Evolutionary conservation across 2,113 vertebrate species (phyloP), one percentile per base, ranked within the genome.

Genomic region (Microtus richardsoni): DNA sequence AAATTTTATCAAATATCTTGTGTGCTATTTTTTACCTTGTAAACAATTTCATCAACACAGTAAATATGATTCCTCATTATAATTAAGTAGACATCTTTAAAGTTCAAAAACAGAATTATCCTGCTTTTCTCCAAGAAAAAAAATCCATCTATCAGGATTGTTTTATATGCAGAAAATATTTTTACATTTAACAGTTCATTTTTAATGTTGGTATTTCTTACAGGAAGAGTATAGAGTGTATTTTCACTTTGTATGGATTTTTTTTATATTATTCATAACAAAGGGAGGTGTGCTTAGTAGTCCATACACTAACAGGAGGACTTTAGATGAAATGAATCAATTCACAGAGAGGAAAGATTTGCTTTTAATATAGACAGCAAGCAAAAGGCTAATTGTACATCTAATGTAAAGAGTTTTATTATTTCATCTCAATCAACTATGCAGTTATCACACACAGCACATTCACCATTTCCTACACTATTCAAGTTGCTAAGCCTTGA

Each of bases 251-350:
- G 71, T 89, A 96, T 91, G 78, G 88, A 93, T 26, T 97, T 98
- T 97, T 98, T 97, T 17, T 86, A 91, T 98, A 97, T 97, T 97
- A 75, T 89, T 95, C 96, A 94, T 94, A 93, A 95, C n/a, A 95
- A 89, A 97, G 52, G 54, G 71, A 97, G 88, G 58, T 96, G 97
- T 98, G 96, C 79, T 98, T 98, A 98, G 98, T 94, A 97, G 97
- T 54, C 89, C 94, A 86, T 97, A 96, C 60, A 97, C 78, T 73
- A 97, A 97, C 22, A 71, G 77, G 12, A 97, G 89, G 95, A 52
- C 14, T 92, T 87, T 95, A 66, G 58, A 96, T 97, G 82, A 98
- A 98, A 97, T 88, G 13, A 66, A 97, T 96, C 26, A 22, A 75
- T 68, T 97, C 96, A 8, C 39, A 86, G 44, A n/a, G 62, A 16